Base-by-base conservation (phyloP, 2,113 vertebrate genomes). In the Galbula dea region DNA sequence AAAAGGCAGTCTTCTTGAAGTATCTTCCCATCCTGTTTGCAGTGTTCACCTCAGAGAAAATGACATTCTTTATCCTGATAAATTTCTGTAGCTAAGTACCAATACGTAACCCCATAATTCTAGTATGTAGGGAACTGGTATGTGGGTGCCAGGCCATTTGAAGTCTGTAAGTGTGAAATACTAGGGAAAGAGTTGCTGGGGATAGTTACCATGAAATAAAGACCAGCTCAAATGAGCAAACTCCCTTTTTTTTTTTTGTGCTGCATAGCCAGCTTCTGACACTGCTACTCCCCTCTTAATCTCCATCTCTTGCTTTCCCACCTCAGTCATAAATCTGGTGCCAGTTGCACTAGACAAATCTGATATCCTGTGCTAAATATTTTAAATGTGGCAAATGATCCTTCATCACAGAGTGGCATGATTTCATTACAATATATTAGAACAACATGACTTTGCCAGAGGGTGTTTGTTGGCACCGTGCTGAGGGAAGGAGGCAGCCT, bases 401-500 rank as follows among this genome's bases (percentile, higher is more conserved):
- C 85, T 59, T 95, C 91, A 89, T 88, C 22, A 1, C 59, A 72
- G 79, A 93, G 85, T 52, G 63, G 83, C 74, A 93, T 29, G 76
- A 94, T 89, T 88, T 67, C 91, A 88, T 89, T 93, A 82, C 68
- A 49, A 74, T 65, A 76, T 80, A 88, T 93, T 86, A 94, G 89
- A 95, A 74, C 71, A 91, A 87, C 82, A 67, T 63, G 89, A 94
- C 93, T 95, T 96, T 94, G 93, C 96, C 91, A 91, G 89, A 83
- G 89, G 93, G 91, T 89, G 79, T 94, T 94, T 78, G 76, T 29
- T 94, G 87, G 89, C 93, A 71, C 68, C 0, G 1, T 1, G 20
- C 79, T 24, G 1, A 86, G 57, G 34, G 78, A 92, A 92, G 68
- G 75, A 96, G 45, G 75, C 82, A 89, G 91, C 57, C 59, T 68